A percentile compares a stretch with the other conserved stretches of the same genome.
Evolutionary conservation across 2,113 vertebrate genomes (phyloP).

Genomic region (Ia io): DNA sequence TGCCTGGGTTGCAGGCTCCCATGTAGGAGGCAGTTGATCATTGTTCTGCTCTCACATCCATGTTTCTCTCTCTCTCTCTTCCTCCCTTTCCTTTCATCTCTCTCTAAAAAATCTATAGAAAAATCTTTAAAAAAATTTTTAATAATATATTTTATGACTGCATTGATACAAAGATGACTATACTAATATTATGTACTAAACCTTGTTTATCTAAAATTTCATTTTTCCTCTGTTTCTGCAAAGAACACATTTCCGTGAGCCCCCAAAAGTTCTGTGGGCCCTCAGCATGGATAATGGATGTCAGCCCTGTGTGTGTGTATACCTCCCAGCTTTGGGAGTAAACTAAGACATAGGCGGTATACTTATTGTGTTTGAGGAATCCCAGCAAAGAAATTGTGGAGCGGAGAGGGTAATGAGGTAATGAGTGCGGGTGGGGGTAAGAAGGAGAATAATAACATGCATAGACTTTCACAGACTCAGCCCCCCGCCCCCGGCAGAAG

Average conservation of each 20-base stretch:
- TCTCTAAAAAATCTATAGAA: neutral
- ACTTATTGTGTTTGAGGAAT: neutral
- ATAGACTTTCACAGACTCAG: neutral
- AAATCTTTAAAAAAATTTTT: neutral
- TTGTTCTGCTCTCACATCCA: neutral
- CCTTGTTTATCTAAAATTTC: constrained; percentile 2
- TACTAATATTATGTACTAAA: neutral
- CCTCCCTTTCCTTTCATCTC: neutral
- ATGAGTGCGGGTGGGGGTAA: neutral
- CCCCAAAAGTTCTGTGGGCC: neutral
- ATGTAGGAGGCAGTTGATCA: neutral
- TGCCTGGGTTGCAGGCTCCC: neutral
- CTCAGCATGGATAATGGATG: neutral
- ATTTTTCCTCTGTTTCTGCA: constrained; percentile 2
- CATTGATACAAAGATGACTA: neutral
- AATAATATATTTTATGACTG: neutral
- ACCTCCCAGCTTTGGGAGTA: neutral
- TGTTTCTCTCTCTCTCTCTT: neutral
- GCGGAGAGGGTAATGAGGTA: neutral
- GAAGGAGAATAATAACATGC: neutral
- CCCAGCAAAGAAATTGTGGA: neutral
- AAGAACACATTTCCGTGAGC: neutral
- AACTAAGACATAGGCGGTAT: neutral
- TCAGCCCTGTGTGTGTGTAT: neutral
- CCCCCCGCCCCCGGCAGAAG: rapidly evolving